Evolutionary conservation across 2,888 invertebrate species (phyloP).

Genomic region (Pristionchus mayeri): DNA sequence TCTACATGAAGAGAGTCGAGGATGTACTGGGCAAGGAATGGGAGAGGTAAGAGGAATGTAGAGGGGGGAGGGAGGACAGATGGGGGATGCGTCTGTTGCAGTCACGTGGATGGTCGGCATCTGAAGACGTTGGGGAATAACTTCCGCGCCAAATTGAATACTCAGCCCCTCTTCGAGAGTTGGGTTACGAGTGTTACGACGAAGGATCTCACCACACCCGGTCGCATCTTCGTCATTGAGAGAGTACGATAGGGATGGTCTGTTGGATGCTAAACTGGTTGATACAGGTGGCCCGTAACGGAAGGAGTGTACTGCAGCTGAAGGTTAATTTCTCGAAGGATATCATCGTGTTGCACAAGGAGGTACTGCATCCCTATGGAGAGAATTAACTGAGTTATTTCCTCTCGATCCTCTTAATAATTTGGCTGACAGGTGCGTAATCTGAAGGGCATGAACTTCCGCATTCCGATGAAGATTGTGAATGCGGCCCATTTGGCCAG

Average conservation of each 20-base stretch:
- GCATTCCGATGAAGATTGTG: constrained; percentile 96
- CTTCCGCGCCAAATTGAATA: constrained; percentile 94
- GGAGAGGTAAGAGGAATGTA: constrained; percentile 93
- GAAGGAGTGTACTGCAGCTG: constrained; percentile 84
- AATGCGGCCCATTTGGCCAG: constrained; percentile 99
- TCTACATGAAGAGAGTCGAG: constrained; percentile 95
- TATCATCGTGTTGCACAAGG: constrained; percentile 97
- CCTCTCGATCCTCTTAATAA: not conserved
- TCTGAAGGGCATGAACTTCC: constrained; percentile 93
- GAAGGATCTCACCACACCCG: constrained; percentile 58
- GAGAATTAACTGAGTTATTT: not conserved
- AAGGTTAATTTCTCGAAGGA: constrained; percentile 96
- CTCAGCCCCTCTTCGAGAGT: constrained; percentile 96
- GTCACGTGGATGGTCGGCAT: constrained; percentile 79
- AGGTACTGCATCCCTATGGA: constrained; percentile 88
- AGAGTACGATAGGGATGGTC: constrained; percentile 42
- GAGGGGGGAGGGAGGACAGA: not conserved
- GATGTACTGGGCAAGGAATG: constrained; percentile 95
- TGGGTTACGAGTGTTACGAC: constrained; percentile 84
- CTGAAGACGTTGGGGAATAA: constrained; percentile 86
- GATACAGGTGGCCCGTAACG: constrained; percentile 64
- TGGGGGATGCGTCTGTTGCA: not conserved
- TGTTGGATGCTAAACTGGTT: not conserved
- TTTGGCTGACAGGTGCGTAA: constrained; percentile 83
- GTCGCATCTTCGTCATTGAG: constrained; percentile 60